Conservation (phyloP, 1,140 invertebrate species). For the Papilio helenus region DNA sequence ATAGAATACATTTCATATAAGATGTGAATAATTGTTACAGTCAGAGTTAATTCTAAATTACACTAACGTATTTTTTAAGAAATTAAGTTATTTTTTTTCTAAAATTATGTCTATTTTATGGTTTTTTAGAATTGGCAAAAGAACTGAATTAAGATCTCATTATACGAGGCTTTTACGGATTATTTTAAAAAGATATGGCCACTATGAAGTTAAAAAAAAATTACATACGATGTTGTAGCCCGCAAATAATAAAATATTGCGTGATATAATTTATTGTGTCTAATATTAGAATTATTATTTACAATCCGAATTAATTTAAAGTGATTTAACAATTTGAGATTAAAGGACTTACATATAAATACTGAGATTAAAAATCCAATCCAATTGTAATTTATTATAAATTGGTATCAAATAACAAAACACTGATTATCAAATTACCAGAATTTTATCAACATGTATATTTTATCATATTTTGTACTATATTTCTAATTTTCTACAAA, state of each 20-base stretch:
- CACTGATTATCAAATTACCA: background rate
- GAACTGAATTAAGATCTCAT: constrained; percentile 17
- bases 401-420: background rate
- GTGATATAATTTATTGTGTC: background rate
- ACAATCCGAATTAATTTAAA: background rate
- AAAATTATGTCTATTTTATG: background rate
- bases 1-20: constrained; percentile 66
- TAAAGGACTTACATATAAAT: constrained; percentile 4
- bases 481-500: too few species aligned
- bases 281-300: too few species aligned
- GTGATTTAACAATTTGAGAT: constrained; percentile 26
- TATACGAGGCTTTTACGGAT: background rate
- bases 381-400: too few species aligned
- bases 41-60: constrained; percentile 42
- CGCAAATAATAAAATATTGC: too few species aligned
- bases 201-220: background rate
- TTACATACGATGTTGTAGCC: too few species aligned
- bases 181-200: background rate
- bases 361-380: background rate
- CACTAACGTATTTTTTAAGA: background rate
- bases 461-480: background rate
- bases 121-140: constrained; percentile 17
- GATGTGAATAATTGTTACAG: constrained; percentile 51
- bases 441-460: background rate
- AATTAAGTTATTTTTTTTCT: background rate